Percentiles rank a stretch among this genome's conserved stretches.
These are phyloP conservation scores for Dimorphilus gyrociliatus DNA, from an alignment of 2,888 invertebrate genomes.

Conservation along the genomic window DNA sequence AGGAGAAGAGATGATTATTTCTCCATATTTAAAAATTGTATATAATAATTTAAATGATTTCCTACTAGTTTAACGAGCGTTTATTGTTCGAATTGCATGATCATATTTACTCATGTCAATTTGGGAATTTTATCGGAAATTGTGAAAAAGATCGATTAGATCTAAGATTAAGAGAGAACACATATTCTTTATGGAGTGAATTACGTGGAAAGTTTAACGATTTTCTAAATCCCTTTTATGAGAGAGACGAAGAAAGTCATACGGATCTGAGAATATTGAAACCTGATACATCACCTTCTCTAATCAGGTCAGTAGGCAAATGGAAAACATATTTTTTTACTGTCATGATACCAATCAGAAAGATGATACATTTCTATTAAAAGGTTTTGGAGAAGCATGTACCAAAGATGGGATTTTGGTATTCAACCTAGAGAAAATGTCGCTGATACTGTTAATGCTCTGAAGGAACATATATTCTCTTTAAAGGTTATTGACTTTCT, in stretches of 20 bases:
- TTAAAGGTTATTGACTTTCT: no score
- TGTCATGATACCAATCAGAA: no score
- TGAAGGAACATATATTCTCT: slow-evolving; percentile 72
- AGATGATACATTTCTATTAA: slow-evolving; percentile 7
- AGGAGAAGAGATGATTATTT: no score
- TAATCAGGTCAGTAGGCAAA: no score
- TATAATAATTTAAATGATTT: no score
- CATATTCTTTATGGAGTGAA: slow-evolving; percentile 88
- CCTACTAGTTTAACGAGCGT: no score
- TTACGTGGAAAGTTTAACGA: slow-evolving; percentile 75
- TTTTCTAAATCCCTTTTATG: slow-evolving; percentile 82
- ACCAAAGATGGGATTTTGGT: slow-evolving; percentile 86
- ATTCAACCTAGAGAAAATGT: slow-evolving; percentile 83
- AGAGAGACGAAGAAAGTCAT: no score
- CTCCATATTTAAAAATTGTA: no score
- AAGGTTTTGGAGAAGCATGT: slow-evolving; percentile 91
- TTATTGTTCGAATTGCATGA: slow-evolving; percentile 85
- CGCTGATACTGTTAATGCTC: slow-evolving; percentile 63
- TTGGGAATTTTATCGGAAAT: slow-evolving; percentile 94
- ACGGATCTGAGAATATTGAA: no score
- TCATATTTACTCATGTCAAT: slow-evolving; percentile 89
- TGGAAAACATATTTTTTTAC: no score
- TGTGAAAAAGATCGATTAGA: slow-evolving; percentile 87
- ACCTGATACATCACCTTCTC: no score
- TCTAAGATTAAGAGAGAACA: slow-evolving; percentile 63